A percentile compares a stretch with the other conserved stretches of the same genome.
phyloP scores from a whole-genome alignment of 2,888 invertebrate genomes.

The Clunio marinus region DNA sequence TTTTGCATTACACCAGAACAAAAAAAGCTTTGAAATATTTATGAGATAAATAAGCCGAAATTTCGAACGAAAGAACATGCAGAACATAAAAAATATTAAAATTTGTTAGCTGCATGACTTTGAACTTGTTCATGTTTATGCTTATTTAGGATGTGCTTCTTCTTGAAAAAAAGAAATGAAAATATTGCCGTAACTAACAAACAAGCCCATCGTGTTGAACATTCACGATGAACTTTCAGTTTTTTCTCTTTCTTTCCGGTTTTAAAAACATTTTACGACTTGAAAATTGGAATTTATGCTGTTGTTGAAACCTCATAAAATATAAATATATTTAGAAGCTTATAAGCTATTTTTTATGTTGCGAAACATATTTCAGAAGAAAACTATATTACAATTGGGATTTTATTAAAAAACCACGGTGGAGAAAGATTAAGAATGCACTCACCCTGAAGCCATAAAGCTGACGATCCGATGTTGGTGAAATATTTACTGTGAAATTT shows the following conservation, averaged over 20 bases:
- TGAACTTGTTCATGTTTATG: background rate
- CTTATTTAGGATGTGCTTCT: background rate
- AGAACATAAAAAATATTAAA: constrained; percentile 3
- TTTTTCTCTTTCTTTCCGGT: too few relatives aligned
- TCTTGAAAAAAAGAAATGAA: background rate
- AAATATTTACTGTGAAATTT: background rate
- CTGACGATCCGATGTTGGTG: constrained; percentile 1
- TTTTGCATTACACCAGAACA: background rate
- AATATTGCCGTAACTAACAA: too few relatives aligned
- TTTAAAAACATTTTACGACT: constrained; percentile 28
- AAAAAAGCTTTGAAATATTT: constrained; percentile 1
- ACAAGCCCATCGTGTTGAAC: too few relatives aligned
- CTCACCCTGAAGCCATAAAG: constrained; percentile 12
- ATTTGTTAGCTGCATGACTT: background rate
- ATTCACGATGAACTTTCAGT: too few relatives aligned
- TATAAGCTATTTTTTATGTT: too few relatives aligned
- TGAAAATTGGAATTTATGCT: constrained; percentile 35
- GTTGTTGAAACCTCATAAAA: constrained; percentile 13
- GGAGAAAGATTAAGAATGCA: background rate
- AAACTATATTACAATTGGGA: too few relatives aligned
- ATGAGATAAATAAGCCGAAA: background rate
- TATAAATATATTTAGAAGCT: too few relatives aligned
- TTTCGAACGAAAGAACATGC: background rate
- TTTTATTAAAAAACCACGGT: background rate
- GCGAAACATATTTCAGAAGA: too few relatives aligned